phyloP scores from a whole-genome alignment of 2,888 invertebrate genomes.

The Ellobium chinense region DNA sequence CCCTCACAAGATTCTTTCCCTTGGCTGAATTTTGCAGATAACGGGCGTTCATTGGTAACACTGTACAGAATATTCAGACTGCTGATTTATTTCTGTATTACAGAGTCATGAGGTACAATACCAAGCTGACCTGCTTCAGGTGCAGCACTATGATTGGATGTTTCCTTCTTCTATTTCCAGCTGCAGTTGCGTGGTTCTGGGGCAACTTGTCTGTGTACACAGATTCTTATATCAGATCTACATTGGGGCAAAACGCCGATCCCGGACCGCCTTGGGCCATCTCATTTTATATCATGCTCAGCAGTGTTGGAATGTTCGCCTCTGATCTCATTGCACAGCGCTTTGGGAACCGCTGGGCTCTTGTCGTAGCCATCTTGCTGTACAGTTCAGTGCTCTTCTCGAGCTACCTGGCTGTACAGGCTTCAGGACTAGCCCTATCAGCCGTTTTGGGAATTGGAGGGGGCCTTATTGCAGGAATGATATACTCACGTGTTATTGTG shows the following conservation, averaged over 20 bases:
- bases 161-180: no score
- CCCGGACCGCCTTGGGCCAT: background rate
- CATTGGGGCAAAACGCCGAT: background rate
- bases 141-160: no score
- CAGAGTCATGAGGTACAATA: no score
- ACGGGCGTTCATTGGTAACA: no score
- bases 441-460: background rate
- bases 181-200: no score
- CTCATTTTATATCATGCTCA: background rate
- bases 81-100: no score
- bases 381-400: background rate
- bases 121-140: no score
- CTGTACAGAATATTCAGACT: no score
- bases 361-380: background rate
- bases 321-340: background rate
- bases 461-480: background rate
- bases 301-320: background rate
- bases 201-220: no score
- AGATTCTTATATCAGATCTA: background rate
- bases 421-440: background rate
- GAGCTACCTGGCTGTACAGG: background rate
- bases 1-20: no score
- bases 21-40: no score
- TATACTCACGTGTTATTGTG: background rate
- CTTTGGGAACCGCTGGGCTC: background rate